These are phyloP conservation scores for Geophilus truncorum DNA, from an alignment of 2,888 invertebrate species.

Conservation along the genomic window DNA sequence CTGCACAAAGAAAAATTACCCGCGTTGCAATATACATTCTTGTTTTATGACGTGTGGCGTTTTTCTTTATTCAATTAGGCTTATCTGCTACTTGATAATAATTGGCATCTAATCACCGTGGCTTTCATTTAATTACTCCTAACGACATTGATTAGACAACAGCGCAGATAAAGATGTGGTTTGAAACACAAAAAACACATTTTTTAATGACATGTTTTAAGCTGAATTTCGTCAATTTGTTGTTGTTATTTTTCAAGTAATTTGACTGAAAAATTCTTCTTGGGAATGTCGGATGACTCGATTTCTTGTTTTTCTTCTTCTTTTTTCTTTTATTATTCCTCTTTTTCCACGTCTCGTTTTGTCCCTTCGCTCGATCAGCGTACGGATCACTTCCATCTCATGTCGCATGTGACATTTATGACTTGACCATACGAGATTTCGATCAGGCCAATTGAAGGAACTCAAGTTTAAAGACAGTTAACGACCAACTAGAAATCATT, in stretches of 20 bases:
- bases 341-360: neutral
- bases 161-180: neutral
- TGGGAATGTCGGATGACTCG: too few relatives aligned
- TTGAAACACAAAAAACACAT: neutral
- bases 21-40: neutral
- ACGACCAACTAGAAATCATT: neutral
- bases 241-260: too few relatives aligned
- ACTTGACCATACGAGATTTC: slow-evolving; percentile 4
- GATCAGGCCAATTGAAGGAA: neutral
- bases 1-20: neutral
- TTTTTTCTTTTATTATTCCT: neutral
- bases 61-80: neutral
- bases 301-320: neutral
- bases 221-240: too few relatives aligned
- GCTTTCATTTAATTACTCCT: neutral
- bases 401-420: slow-evolving; percentile 1
- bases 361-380: neutral
- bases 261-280: too few relatives aligned
- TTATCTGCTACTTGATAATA: neutral
- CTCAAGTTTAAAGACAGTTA: neutral
- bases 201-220: too few relatives aligned
- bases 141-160: neutral
- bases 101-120: neutral
- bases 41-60: neutral
- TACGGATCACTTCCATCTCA: slow-evolving; percentile 11